Percentiles rank a stretch among this genome's conserved stretches.
Conservation (phyloP, 2,113 vertebrate genomes). For the Spea bombifrons region DNA sequence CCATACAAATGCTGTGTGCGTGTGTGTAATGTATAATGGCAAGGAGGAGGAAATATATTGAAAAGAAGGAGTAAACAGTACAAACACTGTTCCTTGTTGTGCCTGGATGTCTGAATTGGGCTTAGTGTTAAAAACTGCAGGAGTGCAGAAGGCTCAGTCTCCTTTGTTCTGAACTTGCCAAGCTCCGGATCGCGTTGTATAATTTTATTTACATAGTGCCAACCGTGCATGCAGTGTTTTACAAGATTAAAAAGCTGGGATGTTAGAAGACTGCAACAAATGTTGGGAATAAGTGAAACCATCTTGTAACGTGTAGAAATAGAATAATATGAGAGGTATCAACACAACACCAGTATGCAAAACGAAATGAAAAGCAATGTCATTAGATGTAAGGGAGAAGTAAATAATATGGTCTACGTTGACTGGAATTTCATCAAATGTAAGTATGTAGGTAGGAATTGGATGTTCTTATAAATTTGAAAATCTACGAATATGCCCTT, state of each 20-base stretch:
- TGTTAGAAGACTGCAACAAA: conserved; percentile 1
- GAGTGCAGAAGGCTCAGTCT: background rate
- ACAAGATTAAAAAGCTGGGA: conserved; percentile 9
- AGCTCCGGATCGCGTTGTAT: conserved; percentile 15
- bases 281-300: background rate
- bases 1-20: too few relatives aligned
- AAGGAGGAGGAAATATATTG: background rate
- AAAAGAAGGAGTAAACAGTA: background rate
- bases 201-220: conserved; percentile 8
- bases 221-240: background rate
- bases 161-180: background rate
- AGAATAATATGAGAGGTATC: too few relatives aligned
- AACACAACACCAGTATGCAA: background rate
- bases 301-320: background rate
- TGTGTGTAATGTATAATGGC: background rate
- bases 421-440: too few relatives aligned
- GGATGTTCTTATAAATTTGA: too few relatives aligned
- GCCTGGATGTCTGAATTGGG: background rate
- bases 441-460: too few relatives aligned
- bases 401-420: too few relatives aligned
- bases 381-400: too few relatives aligned
- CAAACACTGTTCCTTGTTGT: background rate
- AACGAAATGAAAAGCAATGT: background rate
- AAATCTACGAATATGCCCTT: too few relatives aligned
- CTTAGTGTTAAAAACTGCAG: background rate